Conservation (phyloP, 2,797 vertebrate species). For the Taenioides sp. region DNA sequence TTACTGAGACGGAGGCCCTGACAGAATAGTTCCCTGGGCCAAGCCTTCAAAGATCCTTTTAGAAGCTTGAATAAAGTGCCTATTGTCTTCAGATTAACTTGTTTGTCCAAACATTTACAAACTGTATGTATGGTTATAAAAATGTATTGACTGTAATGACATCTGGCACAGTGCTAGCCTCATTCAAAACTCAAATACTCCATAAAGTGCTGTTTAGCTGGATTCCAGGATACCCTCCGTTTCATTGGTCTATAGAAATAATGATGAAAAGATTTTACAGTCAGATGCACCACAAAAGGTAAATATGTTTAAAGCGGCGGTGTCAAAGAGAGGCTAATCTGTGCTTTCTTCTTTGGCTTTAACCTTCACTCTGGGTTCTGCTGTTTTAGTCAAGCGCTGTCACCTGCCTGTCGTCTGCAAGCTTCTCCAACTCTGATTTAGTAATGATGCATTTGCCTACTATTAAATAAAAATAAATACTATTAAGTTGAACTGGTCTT, state of each 20-base stretch:
- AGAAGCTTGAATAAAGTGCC: slow-evolving; percentile 58
- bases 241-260: slow-evolving; percentile 66
- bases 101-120: slow-evolving; percentile 37
- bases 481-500: too few relatives aligned
- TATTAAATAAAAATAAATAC: slow-evolving; percentile 28
- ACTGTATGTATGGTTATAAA: slow-evolving; percentile 18
- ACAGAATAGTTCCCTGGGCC: slow-evolving; percentile 64
- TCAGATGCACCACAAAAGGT: slow-evolving; percentile 93
- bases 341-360: slow-evolving; percentile 82
- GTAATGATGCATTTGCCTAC: neutral
- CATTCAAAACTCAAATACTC: neutral
- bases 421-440: slow-evolving; percentile 80
- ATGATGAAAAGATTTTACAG: slow-evolving; percentile 94
- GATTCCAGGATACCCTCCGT: slow-evolving; percentile 41
- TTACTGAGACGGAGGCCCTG: slow-evolving; percentile 54
- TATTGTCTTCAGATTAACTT: slow-evolving; percentile 65
- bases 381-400: slow-evolving; percentile 71
- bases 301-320: slow-evolving; percentile 89
- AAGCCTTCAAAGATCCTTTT: slow-evolving; percentile 63
- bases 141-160: slow-evolving; percentile 11
- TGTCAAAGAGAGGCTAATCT: slow-evolving; percentile 87
- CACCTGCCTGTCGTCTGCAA: slow-evolving; percentile 82
- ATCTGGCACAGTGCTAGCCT: neutral
- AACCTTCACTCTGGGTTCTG: slow-evolving; percentile 70
- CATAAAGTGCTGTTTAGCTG: slow-evolving; percentile 26